Base-by-base conservation (phyloP, 2,888 invertebrate genomes). In the Drosophila longiperda region DNA sequence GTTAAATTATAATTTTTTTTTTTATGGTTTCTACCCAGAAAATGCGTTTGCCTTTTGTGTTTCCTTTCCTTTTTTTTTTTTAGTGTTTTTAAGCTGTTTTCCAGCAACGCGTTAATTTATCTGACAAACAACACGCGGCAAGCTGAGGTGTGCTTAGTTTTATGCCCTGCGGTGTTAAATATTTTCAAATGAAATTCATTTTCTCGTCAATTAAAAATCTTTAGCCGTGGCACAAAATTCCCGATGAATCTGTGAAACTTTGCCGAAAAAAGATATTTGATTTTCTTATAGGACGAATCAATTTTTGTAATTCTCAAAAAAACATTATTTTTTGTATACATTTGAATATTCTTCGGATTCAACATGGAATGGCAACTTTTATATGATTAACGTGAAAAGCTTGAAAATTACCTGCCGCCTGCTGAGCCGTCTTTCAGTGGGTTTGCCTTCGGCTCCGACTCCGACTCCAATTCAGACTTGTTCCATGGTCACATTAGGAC, bases 41-140 rank as follows among this genome's bases (percentile, higher is more conserved):
- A 72, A 66, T 53, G 50, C 48, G 71, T 26, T 42, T 33, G 55
- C 57, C 42, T 64, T 75, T 75, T 62, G 52, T 49, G 23, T 55
- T 59, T 70, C 29, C 29, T 26, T 26, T 1, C 2, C 0, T 26
- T 26, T 38, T 54, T 58, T 69, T 55, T 48, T 48, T 48, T 49
- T 60, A 60, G 50, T 72, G 58, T 66, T 79, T 73, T 82, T 73
- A 78, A 54, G 53, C 23, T 75, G 73, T 67, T 83, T 86, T 87
- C 76, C 78, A 89, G 78, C 89, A 84, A 69, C 74, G 85, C 87
- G 73, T 87, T 82, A 82, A 86, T 82, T 80, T 87, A 75, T 82
- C 72, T 77, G 88, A 80, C 88, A 88, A 88, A 75, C 83, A 83
- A 81, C 80, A 85, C 69, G 85, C 77, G 75, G 42, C 80, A 49